These are phyloP conservation scores for Pterophyllum scalare DNA, from an alignment of 2,113 vertebrate species.

Conservation along the genomic window DNA sequence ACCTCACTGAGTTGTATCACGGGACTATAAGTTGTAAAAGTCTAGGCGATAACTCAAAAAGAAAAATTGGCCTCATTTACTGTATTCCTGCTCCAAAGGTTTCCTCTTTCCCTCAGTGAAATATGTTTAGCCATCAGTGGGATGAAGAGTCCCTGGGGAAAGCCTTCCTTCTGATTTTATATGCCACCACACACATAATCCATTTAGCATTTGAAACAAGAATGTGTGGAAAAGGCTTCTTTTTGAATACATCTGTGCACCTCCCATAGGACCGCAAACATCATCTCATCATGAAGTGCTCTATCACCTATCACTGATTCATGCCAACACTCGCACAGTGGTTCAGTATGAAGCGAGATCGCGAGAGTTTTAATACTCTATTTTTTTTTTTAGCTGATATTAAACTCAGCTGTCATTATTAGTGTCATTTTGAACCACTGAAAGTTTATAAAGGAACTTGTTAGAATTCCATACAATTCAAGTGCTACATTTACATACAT, in stretches of 20 bases:
- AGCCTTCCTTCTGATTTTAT: neutral
- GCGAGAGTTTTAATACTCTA: too few relatives aligned
- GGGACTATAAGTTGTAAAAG: constrained; percentile 14
- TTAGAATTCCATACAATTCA: neutral
- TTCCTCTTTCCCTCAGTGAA: constrained; percentile 13
- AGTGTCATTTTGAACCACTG: neutral
- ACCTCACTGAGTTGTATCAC: neutral
- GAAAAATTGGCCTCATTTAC: constrained; percentile 26
- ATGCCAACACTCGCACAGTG: neutral
- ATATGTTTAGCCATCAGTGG: neutral
- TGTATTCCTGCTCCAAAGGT: neutral
- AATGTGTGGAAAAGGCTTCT: neutral
- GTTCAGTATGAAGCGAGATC: neutral
- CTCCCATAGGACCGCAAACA: neutral
- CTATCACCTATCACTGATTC: too few relatives aligned
- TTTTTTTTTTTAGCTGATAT: neutral
- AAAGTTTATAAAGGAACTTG: neutral
- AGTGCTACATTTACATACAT: neutral
- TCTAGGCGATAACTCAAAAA: constrained; percentile 11
- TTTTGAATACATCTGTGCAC: neutral
- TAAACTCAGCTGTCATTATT: neutral
- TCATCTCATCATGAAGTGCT: neutral
- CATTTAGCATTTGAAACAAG: neutral
- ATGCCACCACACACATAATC: neutral
- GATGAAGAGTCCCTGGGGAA: neutral